Evolutionary conservation across 2,888 invertebrate genomes (phyloP), one percentile per base, ranked within the genome.

Genomic region (Drosophila multiciliata): DNA sequence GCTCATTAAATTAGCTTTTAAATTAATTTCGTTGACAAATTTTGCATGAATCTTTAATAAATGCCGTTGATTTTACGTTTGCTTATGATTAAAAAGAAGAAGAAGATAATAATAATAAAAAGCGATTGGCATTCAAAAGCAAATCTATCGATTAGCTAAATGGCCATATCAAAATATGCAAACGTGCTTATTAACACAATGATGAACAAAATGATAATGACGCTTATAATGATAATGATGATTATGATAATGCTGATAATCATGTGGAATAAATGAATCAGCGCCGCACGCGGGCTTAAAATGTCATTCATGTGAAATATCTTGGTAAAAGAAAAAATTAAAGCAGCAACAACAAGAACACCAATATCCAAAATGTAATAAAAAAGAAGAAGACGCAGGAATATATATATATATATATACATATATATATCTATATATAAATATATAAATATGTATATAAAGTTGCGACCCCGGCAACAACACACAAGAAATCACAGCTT

Each of bases 401-500:
- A 42, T 32, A 23, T 40, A 29, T 38, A 58, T 15, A 23, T 62
- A 32, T 33, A 8, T 20, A 36, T 32, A 26, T 40, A 38, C 36
- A 36, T 58, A 48, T 61, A 69, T 45, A 17, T 40, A 29, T 42
- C 20, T 60, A 29, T 40, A 5, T 45, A 33, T 15, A 26, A 32
- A 36, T 60, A 29, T 40, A 5, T 45, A 33, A 11, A 26, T 36
- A 36, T 38, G 33, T 52, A 58, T 61, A 75, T 64, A 69, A 69
- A 73, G 66, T 71, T 64, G 64, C 68, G 69, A 80, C 69, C 78
- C 78, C 67, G 80, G 67, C 66, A 82, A 78, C 75, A 35, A 53
- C 33, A 45, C 45, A 73, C 75, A 66, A 80, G 82, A 82, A 83
- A 83, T 82, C 83, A 69, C 71, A 77, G 77, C 85, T 82, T 85